Evolutionary conservation across 37 sponge, comb jelly and placozoan species (phyloP).

Genomic region (Oopsacas minuta): DNA sequence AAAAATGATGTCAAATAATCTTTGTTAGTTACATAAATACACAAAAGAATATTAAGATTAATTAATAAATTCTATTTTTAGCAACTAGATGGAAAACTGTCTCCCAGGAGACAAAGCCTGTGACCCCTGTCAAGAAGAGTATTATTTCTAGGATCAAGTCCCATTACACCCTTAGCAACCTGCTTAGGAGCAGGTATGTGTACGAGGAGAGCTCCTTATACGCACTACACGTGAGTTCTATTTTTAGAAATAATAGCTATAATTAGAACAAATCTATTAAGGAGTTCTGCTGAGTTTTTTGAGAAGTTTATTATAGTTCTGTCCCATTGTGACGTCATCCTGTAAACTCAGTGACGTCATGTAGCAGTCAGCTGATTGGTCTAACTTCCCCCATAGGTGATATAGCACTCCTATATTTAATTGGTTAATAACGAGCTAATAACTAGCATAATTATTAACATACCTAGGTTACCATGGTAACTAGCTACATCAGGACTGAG

Average conservation of each 20-base stretch:
- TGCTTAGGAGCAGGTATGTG: not conserved
- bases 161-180: not conserved
- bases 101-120: not conserved
- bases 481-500: slow-evolving; percentile 25
- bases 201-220: not conserved
- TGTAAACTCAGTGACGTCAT: not conserved
- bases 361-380: not conserved
- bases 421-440: not conserved
- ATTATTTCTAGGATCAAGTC: not conserved
- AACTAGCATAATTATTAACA: not conserved
- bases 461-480: slow-evolving; percentile 50
- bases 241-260: no score
- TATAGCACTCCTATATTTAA: slow-evolving; percentile 5
- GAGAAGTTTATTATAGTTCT: not conserved
- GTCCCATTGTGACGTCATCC: not conserved
- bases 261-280: no score
- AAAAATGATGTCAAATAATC: no score
- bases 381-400: not conserved
- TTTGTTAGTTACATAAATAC: no score
- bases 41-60: no score
- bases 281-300: not conserved
- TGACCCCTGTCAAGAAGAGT: not conserved
- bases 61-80: no score
- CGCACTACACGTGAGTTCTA: not conserved
- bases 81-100: no score